Base-by-base conservation (phyloP, 2,113 vertebrate genomes). In the Sturnus vulgaris region DNA sequence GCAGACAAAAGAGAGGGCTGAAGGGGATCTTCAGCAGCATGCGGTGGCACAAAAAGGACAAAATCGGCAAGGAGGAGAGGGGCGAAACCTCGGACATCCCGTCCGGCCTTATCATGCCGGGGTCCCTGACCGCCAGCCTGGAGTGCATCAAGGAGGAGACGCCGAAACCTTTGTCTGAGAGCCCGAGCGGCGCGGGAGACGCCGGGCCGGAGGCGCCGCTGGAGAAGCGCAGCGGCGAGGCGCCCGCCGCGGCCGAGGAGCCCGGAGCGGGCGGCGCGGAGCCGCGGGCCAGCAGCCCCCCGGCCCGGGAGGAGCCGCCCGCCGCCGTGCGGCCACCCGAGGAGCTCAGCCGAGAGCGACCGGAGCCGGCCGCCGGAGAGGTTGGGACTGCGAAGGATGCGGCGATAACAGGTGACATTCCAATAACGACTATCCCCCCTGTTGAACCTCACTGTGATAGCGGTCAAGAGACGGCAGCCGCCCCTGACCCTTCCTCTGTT, bases 401-500 rank as follows among this genome's bases (percentile, higher is more conserved):
- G 30, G 96, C 96, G 93, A 95, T 97, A 98, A 98, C 98, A 95
- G 98, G 97, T 50, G 98, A 98, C 96, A 95, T 96, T 88, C 96
- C 97, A 96, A 95, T 96, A 95, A 82, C 97, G 97, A 96, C 97
- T 91, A 95, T 91, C 87, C 97, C 97, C 97, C 96, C 83, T 94
- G 95, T 97, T 96, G 98, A 97, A 97, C 96, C 97, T 75, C 97
- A 97, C 75, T 86, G 97, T 95, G 97, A 98, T 96, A 92, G 98
- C 90, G 96, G 97, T 93, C 97, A 93, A 96, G 98, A 98, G 92
- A 86, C 87, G 93, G 96, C 96, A 92, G 96, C 97, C 56, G 93
- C 98, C 98, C 92, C 98, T 96, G 98, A 99, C 93, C 98, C 98
- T 85, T 98, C 98, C 98, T 98, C 98, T 93, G 86, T 97, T 31